Evolutionary conservation across 2,888 invertebrate species (phyloP).

Genomic region (Frankliniella fusca): DNA sequence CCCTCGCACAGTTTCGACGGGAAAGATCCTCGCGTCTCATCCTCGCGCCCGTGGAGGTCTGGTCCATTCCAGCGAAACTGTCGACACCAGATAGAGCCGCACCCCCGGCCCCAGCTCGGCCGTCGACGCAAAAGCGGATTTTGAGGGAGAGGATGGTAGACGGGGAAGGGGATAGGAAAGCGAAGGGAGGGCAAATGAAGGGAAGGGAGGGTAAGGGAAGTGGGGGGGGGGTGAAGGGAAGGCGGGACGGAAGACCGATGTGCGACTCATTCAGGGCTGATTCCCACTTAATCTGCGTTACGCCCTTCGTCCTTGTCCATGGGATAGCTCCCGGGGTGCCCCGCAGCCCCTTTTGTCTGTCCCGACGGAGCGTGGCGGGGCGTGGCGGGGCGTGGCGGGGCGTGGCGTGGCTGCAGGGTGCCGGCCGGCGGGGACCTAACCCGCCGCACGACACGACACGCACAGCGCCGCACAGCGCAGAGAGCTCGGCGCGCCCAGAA

Average conservation of each 20-base stretch:
- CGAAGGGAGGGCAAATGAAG: not conserved
- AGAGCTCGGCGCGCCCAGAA: no score
- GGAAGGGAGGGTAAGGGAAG: not conserved
- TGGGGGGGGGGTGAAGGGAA: not conserved
- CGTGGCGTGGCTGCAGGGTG: no score
- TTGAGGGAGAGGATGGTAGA: no score
- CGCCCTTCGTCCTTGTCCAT: not conserved
- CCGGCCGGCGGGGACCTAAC: not conserved
- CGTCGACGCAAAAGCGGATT: no score
- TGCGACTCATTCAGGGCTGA: constrained; percentile 10
- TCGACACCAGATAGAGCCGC: no score
- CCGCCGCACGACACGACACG: not conserved
- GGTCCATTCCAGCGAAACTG: no score
- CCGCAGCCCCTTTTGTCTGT: not conserved
- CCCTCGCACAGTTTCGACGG: no score
- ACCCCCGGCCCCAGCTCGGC: no score
- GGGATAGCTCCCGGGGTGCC: no score
- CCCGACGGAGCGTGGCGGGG: not conserved
- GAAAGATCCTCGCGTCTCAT: no score
- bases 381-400: no score
- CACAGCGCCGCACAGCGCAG: not conserved
- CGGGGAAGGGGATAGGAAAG: not conserved
- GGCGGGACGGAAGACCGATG: not conserved
- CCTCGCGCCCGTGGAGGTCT: no score
- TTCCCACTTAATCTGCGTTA: not conserved